A percentile compares a stretch with the other conserved stretches of the same genome.
phyloP scores from a whole-genome alignment of 2,113 vertebrate species.

The Aix galericulata region DNA sequence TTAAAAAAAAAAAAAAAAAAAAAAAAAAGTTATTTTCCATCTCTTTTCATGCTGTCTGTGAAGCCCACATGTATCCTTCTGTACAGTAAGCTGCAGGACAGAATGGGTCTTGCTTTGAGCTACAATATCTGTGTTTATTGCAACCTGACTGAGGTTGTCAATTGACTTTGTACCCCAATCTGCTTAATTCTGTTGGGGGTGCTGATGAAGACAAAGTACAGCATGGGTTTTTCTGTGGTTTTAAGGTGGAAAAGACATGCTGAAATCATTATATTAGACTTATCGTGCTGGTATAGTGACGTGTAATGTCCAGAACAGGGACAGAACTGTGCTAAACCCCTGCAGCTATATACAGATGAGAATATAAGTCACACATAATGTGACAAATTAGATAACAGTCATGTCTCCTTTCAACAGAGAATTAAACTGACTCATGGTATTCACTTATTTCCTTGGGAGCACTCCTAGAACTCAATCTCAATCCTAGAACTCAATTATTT shows the following conservation, averaged over 20 bases:
- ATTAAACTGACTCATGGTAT: neutral
- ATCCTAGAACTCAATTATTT: neutral
- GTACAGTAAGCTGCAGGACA: neutral
- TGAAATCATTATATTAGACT: neutral
- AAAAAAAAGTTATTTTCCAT: neutral
- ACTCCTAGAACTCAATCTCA: neutral
- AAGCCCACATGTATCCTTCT: neutral
- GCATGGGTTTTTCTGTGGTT: neutral
- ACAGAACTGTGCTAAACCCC: neutral
- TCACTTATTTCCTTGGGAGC: neutral
- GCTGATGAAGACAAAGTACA: neutral
- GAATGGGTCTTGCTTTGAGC: neutral
- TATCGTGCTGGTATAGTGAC: neutral
- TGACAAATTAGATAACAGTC: neutral
- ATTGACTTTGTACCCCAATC: neutral
- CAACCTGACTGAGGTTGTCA: accelerated
- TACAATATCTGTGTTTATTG: neutral
- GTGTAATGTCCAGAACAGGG: neutral
- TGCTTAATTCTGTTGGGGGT: neutral
- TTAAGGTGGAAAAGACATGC: neutral
- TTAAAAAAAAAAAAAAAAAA: too few species aligned
- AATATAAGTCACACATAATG: neutral
- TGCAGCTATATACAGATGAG: neutral
- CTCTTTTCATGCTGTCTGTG: neutral
- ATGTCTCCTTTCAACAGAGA: neutral